Conservation (phyloP, 2,797 vertebrate species). For the Paguma larvata region DNA sequence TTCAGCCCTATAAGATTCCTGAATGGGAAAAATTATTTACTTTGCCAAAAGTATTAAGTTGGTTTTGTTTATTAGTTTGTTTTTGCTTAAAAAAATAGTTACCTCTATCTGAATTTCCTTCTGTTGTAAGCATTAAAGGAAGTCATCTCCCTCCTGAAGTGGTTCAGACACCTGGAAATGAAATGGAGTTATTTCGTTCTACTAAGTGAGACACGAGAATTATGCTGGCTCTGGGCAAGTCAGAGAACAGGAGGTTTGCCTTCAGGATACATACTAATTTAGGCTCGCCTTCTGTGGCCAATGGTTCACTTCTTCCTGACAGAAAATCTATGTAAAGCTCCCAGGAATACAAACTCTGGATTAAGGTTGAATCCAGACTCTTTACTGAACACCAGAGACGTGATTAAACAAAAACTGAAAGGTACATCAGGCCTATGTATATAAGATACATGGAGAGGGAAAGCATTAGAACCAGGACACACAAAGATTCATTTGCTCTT, state of each 20-base stretch:
- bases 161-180: conserved; percentile 65
- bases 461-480: neutral
- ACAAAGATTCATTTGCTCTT: neutral
- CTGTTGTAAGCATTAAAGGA: conserved; percentile 24
- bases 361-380: conserved; percentile 72
- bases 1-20: neutral
- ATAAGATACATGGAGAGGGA: neutral
- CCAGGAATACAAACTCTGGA: conserved; percentile 73
- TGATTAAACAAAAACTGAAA: conserved; percentile 55
- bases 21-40: neutral
- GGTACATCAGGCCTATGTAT: neutral
- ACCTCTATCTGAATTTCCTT: neutral
- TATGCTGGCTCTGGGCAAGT: conserved; percentile 78
- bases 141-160: neutral
- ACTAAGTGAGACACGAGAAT: conserved; percentile 73
- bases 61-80: neutral
- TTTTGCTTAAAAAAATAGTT: neutral
- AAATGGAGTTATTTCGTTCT: conserved; percentile 78
- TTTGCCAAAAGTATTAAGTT: neutral
- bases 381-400: neutral
- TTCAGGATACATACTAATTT: conserved; percentile 83
- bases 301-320: conserved; percentile 77
- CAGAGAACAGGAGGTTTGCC: conserved; percentile 80
- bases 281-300: conserved; percentile 81
- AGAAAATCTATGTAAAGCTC: conserved; percentile 77